Percentiles rank a stretch among this genome's conserved stretches.
phyloP scores from a whole-genome alignment of 2,113 vertebrate genomes.

The Synchiropus splendidus region DNA sequence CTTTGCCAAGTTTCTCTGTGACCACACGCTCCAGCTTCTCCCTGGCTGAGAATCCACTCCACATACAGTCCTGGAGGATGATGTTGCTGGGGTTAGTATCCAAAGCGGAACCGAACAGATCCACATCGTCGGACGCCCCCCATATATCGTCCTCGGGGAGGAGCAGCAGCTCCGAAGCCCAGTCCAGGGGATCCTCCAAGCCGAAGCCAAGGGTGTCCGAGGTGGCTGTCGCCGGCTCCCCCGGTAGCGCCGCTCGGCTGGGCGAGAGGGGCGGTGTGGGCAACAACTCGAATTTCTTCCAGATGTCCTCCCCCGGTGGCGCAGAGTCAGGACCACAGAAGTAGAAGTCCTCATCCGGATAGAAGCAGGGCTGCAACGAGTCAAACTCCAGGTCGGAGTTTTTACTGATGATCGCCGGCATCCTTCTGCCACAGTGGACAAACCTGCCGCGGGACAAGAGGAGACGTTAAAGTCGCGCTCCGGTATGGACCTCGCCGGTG shows the following conservation, averaged over 20 bases:
- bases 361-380: constrained; percentile 95
- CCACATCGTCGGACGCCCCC: constrained; percentile 75
- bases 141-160: constrained; percentile 76
- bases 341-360: constrained; percentile 97
- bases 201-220: constrained; percentile 62
- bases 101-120: constrained; percentile 71
- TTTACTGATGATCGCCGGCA: constrained; percentile 88
- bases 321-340: constrained; percentile 89
- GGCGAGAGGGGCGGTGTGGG: constrained; percentile 95
- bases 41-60: constrained; percentile 91
- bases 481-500: too few relatives aligned
- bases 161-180: constrained; percentile 89
- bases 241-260: constrained; percentile 82
- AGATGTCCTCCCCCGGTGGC: constrained; percentile 98
- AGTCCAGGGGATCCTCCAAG: constrained; percentile 76
- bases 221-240: constrained; percentile 59
- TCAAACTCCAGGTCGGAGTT: constrained; percentile 95
- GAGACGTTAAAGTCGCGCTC: constrained; percentile 19
- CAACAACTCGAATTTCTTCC: constrained; percentile 98
- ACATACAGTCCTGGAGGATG: constrained; percentile 98
- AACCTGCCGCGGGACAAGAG: constrained; percentile 31
- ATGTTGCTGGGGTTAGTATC: constrained; percentile 83
- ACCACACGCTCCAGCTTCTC: constrained; percentile 90
- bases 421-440: constrained; percentile 55
- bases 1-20: constrained; percentile 82